phyloP scores from a whole-genome alignment of 2,113 vertebrate species.

The Plectropomus leopardus region DNA sequence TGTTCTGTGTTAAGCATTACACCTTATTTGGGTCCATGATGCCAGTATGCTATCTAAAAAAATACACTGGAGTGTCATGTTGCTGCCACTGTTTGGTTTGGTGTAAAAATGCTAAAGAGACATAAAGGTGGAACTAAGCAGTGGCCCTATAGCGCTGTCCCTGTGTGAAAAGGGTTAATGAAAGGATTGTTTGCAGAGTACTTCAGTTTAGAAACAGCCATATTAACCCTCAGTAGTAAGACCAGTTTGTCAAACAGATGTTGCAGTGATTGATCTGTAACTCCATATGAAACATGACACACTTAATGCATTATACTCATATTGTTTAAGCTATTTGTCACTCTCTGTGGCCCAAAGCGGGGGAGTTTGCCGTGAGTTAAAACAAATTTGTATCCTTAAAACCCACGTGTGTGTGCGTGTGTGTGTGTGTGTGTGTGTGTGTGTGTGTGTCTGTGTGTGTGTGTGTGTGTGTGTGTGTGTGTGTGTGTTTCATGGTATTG shows the following conservation, averaged over 20 bases:
- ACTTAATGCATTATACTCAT: not conserved
- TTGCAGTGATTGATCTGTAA: not conserved
- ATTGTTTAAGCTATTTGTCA: not conserved
- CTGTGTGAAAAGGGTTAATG: too few relatives aligned
- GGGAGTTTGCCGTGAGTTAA: not conserved
- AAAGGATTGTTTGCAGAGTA: not conserved
- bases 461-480: constrained; percentile 1
- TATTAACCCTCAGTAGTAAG: not conserved
- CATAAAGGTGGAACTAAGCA: too few relatives aligned
- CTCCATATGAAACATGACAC: not conserved
- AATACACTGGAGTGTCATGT: too few relatives aligned
- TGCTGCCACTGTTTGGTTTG: too few relatives aligned
- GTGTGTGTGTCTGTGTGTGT: constrained; percentile 2
- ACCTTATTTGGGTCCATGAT: too few relatives aligned
- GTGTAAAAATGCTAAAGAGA: too few relatives aligned
- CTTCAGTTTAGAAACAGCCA: not conserved
- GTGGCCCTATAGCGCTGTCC: too few relatives aligned
- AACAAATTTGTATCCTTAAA: not conserved
- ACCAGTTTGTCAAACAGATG: not conserved
- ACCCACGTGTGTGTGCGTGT: too few relatives aligned
- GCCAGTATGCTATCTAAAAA: too few relatives aligned
- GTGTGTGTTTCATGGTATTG: constrained; percentile 27
- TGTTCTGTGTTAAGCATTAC: too few relatives aligned
- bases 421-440: not conserved
- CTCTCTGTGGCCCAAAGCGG: not conserved